Evolutionary conservation across 64 coral and sea anemone species (phyloP), one percentile per base, ranked within the genome.

Genomic region (Platygyra sinensis): DNA sequence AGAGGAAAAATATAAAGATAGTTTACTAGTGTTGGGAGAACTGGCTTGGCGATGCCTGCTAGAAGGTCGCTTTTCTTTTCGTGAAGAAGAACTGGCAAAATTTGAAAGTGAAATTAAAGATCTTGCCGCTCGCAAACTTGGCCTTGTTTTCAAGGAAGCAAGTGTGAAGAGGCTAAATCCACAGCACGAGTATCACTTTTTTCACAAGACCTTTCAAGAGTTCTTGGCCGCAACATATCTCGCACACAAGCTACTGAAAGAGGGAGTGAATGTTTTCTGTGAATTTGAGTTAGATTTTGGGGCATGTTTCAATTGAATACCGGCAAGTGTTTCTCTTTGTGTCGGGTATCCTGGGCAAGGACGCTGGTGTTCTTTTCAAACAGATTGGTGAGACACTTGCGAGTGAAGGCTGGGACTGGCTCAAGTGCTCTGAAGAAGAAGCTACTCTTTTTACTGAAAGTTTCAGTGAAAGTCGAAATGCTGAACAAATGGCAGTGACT

Each of bases 151-250:
- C 60, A 79, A 82, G 51, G 73, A 89, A 65, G 76, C 59, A 27
- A 64, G 73, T 50, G 5, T 89, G 20, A 89, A 46, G 30, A 77
- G 63, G 59, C 25, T 89, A 33, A 89, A 67, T 9, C 74, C 87
- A 29, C 57, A 78, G 14, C 78, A 78, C 55, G 62, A 67, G 49
- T 90, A 72, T 64, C 55, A n/a, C 30, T 89, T 89, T 38, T 59
- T 75, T 30, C 87, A 89, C 54, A 76, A 57, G 30, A 76, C 87
- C 15, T 61, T 89, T 39, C 72, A 89, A 74, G 87, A 89, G 60
- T 78, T 78, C 59, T 39, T 89, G 51, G 87, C 87, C 19, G 87
- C 87, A 8, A 16, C 38, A 5, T 89, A 78, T 78, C 12, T 89
- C 19, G 55, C 74, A 22, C 22, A 78, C 24, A 24, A 24, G 14